Conservation (phyloP, 2,888 invertebrate genomes). For the Polyommatus iphigenia region DNA sequence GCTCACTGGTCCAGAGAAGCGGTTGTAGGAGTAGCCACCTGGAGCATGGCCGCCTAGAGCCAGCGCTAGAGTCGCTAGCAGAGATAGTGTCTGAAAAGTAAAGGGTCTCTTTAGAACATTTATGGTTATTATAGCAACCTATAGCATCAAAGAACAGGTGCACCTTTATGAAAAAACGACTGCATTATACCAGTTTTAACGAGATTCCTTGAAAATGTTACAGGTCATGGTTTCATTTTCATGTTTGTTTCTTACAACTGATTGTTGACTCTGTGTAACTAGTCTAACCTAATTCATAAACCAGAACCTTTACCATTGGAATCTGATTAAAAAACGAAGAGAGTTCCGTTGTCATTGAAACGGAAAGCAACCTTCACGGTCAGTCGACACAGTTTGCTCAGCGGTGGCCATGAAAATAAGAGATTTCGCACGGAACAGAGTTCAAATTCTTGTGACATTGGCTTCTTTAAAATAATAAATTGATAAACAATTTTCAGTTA, state of each 20-base stretch:
- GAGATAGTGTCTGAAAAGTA: constrained; percentile 52
- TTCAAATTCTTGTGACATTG: background rate
- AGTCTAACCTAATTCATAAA: background rate
- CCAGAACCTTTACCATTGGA: background rate
- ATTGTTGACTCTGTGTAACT: background rate
- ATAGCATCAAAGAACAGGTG: too few relatives aligned
- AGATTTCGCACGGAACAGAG: constrained; percentile 30
- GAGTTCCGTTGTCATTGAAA: constrained; percentile 29
- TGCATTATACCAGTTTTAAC: too few relatives aligned
- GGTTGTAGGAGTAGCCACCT: constrained; percentile 85
- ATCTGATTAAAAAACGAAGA: background rate
- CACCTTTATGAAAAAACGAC: too few relatives aligned
- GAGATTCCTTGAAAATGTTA: too few relatives aligned
- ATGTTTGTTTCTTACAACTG: too few relatives aligned
- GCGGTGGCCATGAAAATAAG: constrained; percentile 68
- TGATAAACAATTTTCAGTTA: too few relatives aligned
- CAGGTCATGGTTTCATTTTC: too few relatives aligned
- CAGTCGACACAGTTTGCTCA: constrained; percentile 56
- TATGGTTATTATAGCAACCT: too few relatives aligned
- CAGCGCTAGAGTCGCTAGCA: constrained; percentile 53
- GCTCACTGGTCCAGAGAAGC: constrained; percentile 87
- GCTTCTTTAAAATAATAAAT: background rate
- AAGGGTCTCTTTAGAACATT: background rate
- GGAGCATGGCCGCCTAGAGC: constrained; percentile 56
- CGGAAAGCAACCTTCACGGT: constrained; percentile 67